phyloP scores from a whole-genome alignment of 2,797 vertebrate species.

The Rhabdomys pumilio region DNA sequence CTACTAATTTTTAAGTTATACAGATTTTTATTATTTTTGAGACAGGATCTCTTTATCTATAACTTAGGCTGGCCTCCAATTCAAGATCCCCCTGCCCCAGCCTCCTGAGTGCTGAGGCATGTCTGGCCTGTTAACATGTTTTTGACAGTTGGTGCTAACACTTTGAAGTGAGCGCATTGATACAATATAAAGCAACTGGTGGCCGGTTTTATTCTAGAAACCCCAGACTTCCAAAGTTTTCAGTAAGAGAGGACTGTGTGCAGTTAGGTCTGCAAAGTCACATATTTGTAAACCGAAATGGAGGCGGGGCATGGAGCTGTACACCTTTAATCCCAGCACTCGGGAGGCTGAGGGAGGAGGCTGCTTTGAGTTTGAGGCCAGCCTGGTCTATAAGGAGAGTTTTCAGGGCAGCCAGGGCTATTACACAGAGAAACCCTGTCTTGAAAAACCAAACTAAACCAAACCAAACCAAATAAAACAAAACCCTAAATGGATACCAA shows the following conservation, averaged over 20 bases:
- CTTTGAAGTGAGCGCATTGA: not conserved
- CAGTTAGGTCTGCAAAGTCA: not conserved
- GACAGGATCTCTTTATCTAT: not conserved
- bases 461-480: not conserved
- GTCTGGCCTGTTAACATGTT: not conserved
- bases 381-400: not conserved
- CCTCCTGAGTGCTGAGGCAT: not conserved
- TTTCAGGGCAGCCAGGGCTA: not conserved
- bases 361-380: not conserved
- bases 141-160: not conserved
- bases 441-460: not conserved
- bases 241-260: not conserved
- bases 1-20: slow-evolving; percentile 31
- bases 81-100: not conserved
- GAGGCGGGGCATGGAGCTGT: not conserved
- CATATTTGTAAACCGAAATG: slow-evolving; percentile 23
- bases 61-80: not conserved
- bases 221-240: not conserved
- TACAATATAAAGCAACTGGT: not conserved
- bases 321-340: not conserved
- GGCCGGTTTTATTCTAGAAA: not conserved
- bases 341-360: not conserved
- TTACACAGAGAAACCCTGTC: not conserved
- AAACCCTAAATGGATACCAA: slow-evolving; percentile 12
- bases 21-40: not conserved